Conservation (phyloP, 1,140 invertebrate genomes). For the Marisa cornuarietis region DNA sequence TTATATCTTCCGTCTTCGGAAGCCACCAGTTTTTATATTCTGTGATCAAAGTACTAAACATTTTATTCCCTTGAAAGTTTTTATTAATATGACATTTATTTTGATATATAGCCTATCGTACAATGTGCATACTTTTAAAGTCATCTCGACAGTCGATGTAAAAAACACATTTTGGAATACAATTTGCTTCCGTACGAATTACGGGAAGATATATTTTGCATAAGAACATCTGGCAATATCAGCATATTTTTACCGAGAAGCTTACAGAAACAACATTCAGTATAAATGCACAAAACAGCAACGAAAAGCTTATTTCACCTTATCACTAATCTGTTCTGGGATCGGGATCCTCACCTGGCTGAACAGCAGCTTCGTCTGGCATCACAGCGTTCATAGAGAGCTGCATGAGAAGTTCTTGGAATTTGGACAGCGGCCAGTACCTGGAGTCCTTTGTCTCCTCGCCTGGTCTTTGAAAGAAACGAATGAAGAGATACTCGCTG, state of each 20-base stretch:
- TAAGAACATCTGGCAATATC: no score
- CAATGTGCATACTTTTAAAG: no score
- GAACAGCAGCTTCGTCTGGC: conserved; percentile 42
- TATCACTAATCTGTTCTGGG: background rate
- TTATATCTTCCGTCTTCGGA: conserved; percentile 49
- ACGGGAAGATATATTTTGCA: background rate
- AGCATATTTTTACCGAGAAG: no score
- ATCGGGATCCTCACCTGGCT: conserved; percentile 25
- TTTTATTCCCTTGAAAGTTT: no score
- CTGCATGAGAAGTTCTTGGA: conserved; percentile 60
- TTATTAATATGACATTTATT: no score
- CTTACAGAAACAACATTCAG: background rate
- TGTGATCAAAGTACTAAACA: conserved; percentile 8
- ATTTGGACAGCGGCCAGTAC: conserved; percentile 55
- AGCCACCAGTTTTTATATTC: conserved; percentile 58
- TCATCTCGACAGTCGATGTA: no score
- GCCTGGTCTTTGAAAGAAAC: conserved; percentile 47
- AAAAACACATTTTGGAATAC: no score
- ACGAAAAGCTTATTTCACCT: background rate
- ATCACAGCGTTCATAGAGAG: conserved; percentile 40
- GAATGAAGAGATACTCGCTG: conserved; percentile 60
- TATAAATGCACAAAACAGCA: background rate
- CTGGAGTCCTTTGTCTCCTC: conserved; percentile 40
- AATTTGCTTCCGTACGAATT: background rate
- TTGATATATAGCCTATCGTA: no score